A percentile compares a stretch with the other conserved stretches of the same genome.
Conservation (phyloP, 1,140 invertebrate species). For the Thereuonema tuberculata region DNA sequence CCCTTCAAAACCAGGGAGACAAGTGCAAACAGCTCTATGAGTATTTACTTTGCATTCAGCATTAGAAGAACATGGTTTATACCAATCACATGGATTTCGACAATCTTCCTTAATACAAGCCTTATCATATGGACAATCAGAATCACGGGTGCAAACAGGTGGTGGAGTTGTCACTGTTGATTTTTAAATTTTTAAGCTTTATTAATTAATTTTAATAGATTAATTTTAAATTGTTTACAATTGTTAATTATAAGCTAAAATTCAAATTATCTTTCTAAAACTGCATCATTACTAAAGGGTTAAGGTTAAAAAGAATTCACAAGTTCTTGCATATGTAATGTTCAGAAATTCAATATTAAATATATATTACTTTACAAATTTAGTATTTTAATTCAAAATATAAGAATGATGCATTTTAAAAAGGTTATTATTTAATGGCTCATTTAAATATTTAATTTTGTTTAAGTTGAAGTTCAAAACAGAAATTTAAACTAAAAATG, state of each 20-base stretch:
- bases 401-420: too few relatives aligned
- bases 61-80: slow-evolving; percentile 41
- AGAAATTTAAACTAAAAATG: too few relatives aligned
- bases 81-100: slow-evolving; percentile 51
- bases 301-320: too few relatives aligned
- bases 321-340: too few relatives aligned
- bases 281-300: too few relatives aligned
- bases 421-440: too few relatives aligned
- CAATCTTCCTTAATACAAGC: slow-evolving; percentile 52
- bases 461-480: too few relatives aligned
- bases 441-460: too few relatives aligned
- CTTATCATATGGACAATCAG: slow-evolving; percentile 24
- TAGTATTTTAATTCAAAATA: too few relatives aligned
- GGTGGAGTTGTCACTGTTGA: not conserved
- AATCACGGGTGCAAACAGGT: slow-evolving; percentile 15
- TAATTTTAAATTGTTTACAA: not conserved
- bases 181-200: not conserved
- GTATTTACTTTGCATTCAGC: slow-evolving; percentile 67
- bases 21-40: slow-evolving; percentile 66
- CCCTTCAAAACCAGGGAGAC: slow-evolving; percentile 61
- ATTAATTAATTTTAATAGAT: not conserved
- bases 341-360: too few relatives aligned
- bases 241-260: not conserved
- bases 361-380: too few relatives aligned
- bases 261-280: too few relatives aligned